Base-by-base conservation (phyloP, 1,140 invertebrate species). In the Sycophila sp. region DNA sequence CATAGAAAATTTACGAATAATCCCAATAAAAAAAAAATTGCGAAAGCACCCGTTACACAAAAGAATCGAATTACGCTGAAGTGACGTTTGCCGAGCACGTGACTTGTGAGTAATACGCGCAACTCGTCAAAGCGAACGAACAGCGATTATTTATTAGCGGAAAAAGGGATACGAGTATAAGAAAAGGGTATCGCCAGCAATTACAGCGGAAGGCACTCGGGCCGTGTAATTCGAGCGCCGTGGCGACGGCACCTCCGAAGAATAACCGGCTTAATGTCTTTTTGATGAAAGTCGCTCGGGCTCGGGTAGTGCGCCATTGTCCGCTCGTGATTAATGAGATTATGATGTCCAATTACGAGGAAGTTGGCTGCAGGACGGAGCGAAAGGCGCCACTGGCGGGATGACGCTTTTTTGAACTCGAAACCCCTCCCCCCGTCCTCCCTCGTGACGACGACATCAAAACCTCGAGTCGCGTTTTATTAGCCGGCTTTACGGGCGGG, bases 201-300 rank as follows among this genome's bases (percentile, higher is more conserved):
- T 67, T 67, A 67, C n/a, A 17, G 19, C 8, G 2, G 6, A 38
- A 47, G 30, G 24, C 36, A 40, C 56, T 60, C 11, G 5, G 40
- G 22, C 53, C 3, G 19, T 4, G 22, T 51, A 34, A 67, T 67
- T 67, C n/a, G 56, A 38, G 11, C 13, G 38, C 1, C 22, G 24
- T 34, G 11, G 4, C 34, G n/a, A n/a, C 36, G 4, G 8, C 38
- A 10, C 1, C 17, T 32, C 11, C 10, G 32, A 53, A 69, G 45
- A 69, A 69, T 68, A 69, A 68, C n/a, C 24, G 6, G 45, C 66
- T 69, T 69, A 69, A 51, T 60, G 32, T 17, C 56, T 68, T 68
- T 68, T 68, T 60, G 45, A 68, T 60, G 58, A 69, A 60, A 69
- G 66, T 28, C 26, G 24, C 32, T 28, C 24, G 15, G 1, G 11